These are phyloP conservation scores for Danio aesculapii DNA, from an alignment of 2,797 vertebrate species.

Conservation along the genomic window DNA sequence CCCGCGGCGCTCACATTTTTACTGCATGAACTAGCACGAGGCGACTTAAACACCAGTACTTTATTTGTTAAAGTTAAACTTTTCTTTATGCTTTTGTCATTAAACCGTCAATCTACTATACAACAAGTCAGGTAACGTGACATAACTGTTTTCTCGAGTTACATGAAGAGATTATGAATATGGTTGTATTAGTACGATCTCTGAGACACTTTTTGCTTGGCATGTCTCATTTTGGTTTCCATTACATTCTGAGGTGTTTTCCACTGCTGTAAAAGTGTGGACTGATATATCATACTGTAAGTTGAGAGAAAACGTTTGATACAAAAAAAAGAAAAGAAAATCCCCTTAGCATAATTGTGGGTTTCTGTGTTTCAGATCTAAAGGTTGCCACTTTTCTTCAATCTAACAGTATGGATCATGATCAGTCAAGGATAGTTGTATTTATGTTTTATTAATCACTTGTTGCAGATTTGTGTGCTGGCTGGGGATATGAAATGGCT, in stretches of 20 bases:
- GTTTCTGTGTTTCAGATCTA: constrained; percentile 9
- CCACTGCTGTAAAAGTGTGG: background rate
- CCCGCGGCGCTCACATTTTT: background rate
- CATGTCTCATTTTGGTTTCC: constrained; percentile 36
- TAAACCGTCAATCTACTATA: too few relatives aligned
- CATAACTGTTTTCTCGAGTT: too few relatives aligned
- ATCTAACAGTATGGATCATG: background rate
- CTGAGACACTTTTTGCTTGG: background rate
- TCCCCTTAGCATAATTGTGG: constrained; percentile 32
- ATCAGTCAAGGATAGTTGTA: background rate
- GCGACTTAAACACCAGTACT: background rate
- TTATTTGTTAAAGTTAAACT: too few relatives aligned
- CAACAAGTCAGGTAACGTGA: too few relatives aligned
- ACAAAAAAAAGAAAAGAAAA: constrained; percentile 12
- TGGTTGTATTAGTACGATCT: background rate
- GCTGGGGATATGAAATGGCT: constrained; percentile 63
- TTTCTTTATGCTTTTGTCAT: too few relatives aligned
- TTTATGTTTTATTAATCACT: background rate
- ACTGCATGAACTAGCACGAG: background rate
- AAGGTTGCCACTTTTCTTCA: background rate
- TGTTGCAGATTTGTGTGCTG: constrained; percentile 53
- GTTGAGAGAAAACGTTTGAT: background rate
- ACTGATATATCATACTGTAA: background rate
- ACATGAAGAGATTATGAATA: background rate
- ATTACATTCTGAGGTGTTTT: constrained; percentile 33